Evolutionary conservation across 2,797 vertebrate species (phyloP).

Genomic region (Remorina albescens): DNA sequence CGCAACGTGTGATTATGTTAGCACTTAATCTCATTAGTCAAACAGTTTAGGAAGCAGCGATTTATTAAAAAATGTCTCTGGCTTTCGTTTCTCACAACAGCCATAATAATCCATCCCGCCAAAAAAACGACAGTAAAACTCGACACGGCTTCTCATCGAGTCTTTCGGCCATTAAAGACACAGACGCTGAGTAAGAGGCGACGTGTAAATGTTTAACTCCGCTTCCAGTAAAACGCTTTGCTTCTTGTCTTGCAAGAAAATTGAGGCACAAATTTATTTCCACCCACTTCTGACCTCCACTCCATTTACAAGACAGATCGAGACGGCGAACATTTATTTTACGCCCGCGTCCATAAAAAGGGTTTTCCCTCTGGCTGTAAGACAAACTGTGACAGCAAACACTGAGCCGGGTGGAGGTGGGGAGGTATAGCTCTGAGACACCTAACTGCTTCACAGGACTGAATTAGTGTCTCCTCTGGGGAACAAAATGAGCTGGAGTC

Average conservation of each 20-base stretch:
- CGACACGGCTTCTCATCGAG: background rate
- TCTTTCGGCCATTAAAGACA: background rate
- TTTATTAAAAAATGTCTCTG: background rate
- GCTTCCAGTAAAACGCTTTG: background rate
- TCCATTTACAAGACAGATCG: slow-evolving; percentile 24
- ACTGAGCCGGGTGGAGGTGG: slow-evolving; percentile 14
- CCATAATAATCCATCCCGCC: background rate
- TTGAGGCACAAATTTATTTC: background rate
- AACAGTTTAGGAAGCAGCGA: background rate
- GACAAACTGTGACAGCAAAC: slow-evolving; percentile 28
- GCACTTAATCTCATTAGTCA: background rate
- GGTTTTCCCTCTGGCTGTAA: background rate
- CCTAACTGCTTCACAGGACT: slow-evolving; percentile 1
- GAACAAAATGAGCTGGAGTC: background rate
- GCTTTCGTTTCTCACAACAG: background rate
- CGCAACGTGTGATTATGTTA: background rate
- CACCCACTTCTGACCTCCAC: slow-evolving; percentile 3
- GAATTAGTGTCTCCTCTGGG: background rate
- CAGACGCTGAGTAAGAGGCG: background rate
- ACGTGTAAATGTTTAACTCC: background rate
- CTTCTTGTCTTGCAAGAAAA: too few species aligned
- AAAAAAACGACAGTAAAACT: background rate
- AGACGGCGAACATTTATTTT: slow-evolving; percentile 17
- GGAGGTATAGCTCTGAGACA: slow-evolving; percentile 20
- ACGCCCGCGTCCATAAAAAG: slow-evolving; percentile 3